phyloP scores from a whole-genome alignment of 2,113 vertebrate genomes.

The Origma solitaria region DNA sequence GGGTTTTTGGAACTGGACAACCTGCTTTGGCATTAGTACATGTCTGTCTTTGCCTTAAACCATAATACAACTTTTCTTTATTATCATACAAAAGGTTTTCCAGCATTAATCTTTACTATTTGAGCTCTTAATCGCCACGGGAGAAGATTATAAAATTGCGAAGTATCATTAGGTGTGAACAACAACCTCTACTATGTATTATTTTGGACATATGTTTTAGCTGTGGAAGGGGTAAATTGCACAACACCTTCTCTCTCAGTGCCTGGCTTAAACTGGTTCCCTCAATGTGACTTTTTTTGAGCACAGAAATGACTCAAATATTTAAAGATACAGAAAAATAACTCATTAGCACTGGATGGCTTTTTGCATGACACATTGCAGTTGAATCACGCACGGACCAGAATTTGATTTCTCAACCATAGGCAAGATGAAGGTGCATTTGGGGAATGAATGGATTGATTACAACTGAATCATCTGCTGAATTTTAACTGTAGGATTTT shows the following conservation, averaged over 20 bases:
- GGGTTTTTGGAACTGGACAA: neutral
- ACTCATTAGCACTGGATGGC: conserved; percentile 7
- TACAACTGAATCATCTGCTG: conserved; percentile 1
- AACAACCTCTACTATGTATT: neutral
- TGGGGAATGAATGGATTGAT: neutral
- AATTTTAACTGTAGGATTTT: neutral
- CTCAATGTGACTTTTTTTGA: neutral
- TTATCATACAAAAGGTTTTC: neutral
- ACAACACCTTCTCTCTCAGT: neutral
- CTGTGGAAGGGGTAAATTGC: neutral
- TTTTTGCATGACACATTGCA: neutral
- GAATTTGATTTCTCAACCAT: neutral
- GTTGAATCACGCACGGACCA: neutral
- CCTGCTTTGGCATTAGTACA: neutral
- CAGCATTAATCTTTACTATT: neutral
- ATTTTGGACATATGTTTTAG: neutral
- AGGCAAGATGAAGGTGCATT: neutral
- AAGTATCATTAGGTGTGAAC: neutral
- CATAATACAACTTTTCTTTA: neutral
- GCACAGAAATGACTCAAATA: conserved; percentile 26
- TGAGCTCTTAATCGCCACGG: neutral
- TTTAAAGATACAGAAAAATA: conserved; percentile 20
- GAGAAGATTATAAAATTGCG: neutral
- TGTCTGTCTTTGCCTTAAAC: neutral
- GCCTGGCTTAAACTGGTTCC: conserved; percentile 1